Percentiles rank a stretch among this genome's conserved stretches.
Evolutionary conservation across 2,888 invertebrate genomes (phyloP).

Genomic region (Plemyria rubiginata): DNA sequence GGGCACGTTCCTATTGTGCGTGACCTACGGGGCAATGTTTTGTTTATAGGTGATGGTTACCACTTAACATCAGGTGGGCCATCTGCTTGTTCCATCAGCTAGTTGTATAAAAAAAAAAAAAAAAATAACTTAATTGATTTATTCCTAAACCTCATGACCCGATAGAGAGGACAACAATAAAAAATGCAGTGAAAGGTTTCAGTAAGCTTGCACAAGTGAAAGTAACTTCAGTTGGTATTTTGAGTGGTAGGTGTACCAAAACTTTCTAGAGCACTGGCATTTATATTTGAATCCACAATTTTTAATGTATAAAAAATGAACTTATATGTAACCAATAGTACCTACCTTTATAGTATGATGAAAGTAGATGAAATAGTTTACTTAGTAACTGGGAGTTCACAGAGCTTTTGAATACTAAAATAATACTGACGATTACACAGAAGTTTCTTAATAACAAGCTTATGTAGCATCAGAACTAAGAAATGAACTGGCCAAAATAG

Average conservation of each 20-base stretch:
- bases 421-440: neutral
- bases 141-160: neutral
- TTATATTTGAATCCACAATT: neutral
- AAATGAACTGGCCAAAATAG: neutral
- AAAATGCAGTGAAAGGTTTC: constrained; percentile 11
- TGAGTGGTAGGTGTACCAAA: constrained; percentile 8
- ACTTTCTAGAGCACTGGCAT: constrained; percentile 24
- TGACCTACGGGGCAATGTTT: too few species aligned
- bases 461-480: neutral
- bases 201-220: constrained; percentile 48
- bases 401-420: neutral
- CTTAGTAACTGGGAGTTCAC: neutral
- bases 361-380: too few species aligned
- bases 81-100: too few species aligned
- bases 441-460: neutral
- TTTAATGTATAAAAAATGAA: neutral
- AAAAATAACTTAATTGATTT: neutral
- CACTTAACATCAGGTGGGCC: too few species aligned
- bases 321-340: too few species aligned
- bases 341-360: too few species aligned
- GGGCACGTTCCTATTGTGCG: too few species aligned
- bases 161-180: neutral
- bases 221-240: constrained; percentile 41
- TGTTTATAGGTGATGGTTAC: too few species aligned
- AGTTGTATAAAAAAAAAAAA: too few species aligned